These are phyloP conservation scores for Egretta garzetta DNA, from an alignment of 2,113 vertebrate genomes.

Conservation along the genomic window DNA sequence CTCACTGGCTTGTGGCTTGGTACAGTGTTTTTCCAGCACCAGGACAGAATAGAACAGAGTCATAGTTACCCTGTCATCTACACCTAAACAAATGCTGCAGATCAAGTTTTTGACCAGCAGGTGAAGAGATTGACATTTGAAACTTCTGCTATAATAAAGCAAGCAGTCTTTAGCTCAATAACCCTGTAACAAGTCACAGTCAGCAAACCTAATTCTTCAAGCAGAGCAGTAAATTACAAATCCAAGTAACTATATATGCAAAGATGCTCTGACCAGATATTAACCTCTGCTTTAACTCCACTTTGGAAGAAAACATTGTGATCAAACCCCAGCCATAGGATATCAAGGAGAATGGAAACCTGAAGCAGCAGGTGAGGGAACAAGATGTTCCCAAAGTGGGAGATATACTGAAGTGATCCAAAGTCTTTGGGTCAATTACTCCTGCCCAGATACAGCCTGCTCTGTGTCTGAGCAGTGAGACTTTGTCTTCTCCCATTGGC, in stretches of 20 bases:
- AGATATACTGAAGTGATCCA: conserved; percentile 33
- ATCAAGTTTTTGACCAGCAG: background rate
- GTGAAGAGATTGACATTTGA: background rate
- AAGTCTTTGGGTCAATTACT: conserved; percentile 68
- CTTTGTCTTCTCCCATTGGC: conserved; percentile 96
- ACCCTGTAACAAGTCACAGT: conserved; percentile 27
- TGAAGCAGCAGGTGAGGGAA: conserved; percentile 67
- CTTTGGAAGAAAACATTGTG: conserved; percentile 37
- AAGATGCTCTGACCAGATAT: background rate
- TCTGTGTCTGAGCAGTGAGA: conserved; percentile 85
- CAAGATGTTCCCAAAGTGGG: conserved; percentile 37
- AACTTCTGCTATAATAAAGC: background rate
- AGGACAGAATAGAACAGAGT: background rate
- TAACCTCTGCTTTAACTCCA: conserved; percentile 21
- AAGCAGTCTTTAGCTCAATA: background rate
- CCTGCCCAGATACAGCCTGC: conserved; percentile 68
- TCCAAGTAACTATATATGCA: background rate
- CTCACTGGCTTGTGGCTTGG: background rate
- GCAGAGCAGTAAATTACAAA: conserved; percentile 62
- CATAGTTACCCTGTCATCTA: background rate
- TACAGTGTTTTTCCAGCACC: background rate
- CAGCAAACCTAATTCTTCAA: conserved; percentile 44
- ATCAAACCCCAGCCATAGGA: conserved; percentile 62
- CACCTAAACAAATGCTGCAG: background rate
- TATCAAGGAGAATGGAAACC: conserved; percentile 59